Evolutionary conservation across 2,888 invertebrate species (phyloP), one percentile per base, ranked within the genome.

Genomic region (Buathra laborator): DNA sequence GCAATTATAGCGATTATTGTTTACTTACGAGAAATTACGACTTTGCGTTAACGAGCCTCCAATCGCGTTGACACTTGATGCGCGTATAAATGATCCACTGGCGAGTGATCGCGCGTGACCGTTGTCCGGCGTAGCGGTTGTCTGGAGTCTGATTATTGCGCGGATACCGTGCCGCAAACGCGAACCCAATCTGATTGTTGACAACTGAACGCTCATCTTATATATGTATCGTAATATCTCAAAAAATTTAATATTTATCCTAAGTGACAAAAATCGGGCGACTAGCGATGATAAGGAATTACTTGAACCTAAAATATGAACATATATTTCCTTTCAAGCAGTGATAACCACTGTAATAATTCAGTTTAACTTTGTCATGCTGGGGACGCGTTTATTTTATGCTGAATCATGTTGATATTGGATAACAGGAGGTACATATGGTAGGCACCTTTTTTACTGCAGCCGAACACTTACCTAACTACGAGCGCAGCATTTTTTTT

Each of bases 11-110:
- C 53, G 10, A 19, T 53, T 53, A 12, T 19, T 37, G 4, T 19
- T 3, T 32, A 80, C 72, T 64, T 24, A 80, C 74, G 59, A 71
- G 24, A 53, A 66, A 44, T 56, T 32, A 14, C 74, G 46, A n/a
- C 4, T 46, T 59, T 83, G 43, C 16, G 70, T 46, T 70, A 24
- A 68, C 2, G 12, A 46, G 37, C 51, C 53, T 53, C 66, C 51
- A 14, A 43, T 51, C 24, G 53, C 53, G 66, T 76, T 66, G 66
- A 53, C 7, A 14, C n/a, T 48, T 37, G n/a, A 66, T n/a, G 43
- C 37, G 3, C 16, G 14, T 66, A 66, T 43, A 43, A 53, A 37
- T 3, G 76, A 43, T 7, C 43, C 12, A 12, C 6, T 12, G 37
- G 1, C 53, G n/a, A 24, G 51, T 24, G 37, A 24, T 66, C 53